phyloP scores from a whole-genome alignment of 2,113 vertebrate genomes.

The Sinocyclocheilus anshuiensis region DNA sequence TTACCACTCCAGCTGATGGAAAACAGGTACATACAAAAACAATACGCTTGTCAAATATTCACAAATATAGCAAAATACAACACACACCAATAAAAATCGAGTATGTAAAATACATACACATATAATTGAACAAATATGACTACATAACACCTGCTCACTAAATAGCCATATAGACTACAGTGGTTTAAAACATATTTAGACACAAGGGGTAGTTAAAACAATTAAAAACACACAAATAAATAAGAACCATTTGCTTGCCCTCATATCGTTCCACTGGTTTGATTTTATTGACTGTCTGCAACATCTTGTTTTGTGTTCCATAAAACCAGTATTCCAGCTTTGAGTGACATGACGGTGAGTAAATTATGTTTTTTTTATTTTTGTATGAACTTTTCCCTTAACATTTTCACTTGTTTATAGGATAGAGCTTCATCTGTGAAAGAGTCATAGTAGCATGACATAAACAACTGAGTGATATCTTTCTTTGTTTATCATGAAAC shows the following conservation, averaged over 20 bases:
- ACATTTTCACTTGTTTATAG: not conserved
- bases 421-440: not conserved
- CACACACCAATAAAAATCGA: not conserved
- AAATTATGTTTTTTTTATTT: not conserved
- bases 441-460: not conserved
- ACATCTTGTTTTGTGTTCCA: not conserved
- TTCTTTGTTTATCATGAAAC: not conserved
- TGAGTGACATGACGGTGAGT: not conserved
- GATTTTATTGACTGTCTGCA: not conserved
- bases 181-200: not conserved
- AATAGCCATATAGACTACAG: no score
- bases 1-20: not conserved
- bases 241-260: not conserved
- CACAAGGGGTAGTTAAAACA: not conserved
- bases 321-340: not conserved
- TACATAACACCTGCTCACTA: no score
- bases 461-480: not conserved
- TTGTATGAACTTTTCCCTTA: not conserved
- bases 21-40: slow-evolving; percentile 4
- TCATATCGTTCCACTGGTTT: not conserved
- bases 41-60: not conserved
- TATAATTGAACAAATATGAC: not conserved
- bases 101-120: not conserved
- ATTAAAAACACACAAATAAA: not conserved
- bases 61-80: not conserved